Conservation (phyloP, 2,797 vertebrate species). For the Natrix natrix region DNA sequence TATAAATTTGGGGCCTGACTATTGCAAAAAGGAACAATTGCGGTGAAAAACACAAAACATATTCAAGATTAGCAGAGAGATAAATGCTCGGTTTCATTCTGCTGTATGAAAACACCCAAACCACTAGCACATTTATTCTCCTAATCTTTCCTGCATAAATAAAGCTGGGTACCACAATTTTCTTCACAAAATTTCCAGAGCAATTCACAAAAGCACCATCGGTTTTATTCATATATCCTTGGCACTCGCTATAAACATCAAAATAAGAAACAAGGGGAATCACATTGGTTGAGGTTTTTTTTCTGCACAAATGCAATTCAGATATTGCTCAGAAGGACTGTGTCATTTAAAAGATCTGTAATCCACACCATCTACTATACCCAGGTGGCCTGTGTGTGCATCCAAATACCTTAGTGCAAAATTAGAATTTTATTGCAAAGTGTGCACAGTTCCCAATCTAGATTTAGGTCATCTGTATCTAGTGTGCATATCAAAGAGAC, state of each 20-base stretch:
- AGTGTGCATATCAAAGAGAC: not conserved
- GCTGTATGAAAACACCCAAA: slow-evolving; percentile 60
- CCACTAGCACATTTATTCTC: slow-evolving; percentile 62
- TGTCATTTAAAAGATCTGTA: not conserved
- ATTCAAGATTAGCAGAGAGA: slow-evolving; percentile 59
- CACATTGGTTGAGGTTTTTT: slow-evolving; percentile 17
- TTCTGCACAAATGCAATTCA: slow-evolving; percentile 49
- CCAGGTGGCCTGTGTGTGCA: not conserved
- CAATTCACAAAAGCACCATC: slow-evolving; percentile 57
- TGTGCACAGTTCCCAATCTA: not conserved
- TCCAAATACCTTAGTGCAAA: not conserved
- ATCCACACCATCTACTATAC: accelerated
- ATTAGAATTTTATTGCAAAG: not conserved
- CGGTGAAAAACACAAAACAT: slow-evolving; percentile 54
- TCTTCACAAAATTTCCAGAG: slow-evolving; percentile 62
- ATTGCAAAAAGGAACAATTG: slow-evolving; percentile 53
- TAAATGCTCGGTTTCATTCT: slow-evolving; percentile 56
- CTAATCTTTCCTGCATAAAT: slow-evolving; percentile 64
- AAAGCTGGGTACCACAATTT: slow-evolving; percentile 64
- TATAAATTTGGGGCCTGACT: slow-evolving; percentile 36
- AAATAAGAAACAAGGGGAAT: slow-evolving; percentile 61
- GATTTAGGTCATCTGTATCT: not conserved
- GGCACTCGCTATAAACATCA: slow-evolving; percentile 60
- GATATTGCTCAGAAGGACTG: slow-evolving; percentile 35
- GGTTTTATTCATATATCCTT: slow-evolving; percentile 60